phyloP scores from a whole-genome alignment of 2,888 invertebrate genomes.

The Drosophila phalerata region DNA sequence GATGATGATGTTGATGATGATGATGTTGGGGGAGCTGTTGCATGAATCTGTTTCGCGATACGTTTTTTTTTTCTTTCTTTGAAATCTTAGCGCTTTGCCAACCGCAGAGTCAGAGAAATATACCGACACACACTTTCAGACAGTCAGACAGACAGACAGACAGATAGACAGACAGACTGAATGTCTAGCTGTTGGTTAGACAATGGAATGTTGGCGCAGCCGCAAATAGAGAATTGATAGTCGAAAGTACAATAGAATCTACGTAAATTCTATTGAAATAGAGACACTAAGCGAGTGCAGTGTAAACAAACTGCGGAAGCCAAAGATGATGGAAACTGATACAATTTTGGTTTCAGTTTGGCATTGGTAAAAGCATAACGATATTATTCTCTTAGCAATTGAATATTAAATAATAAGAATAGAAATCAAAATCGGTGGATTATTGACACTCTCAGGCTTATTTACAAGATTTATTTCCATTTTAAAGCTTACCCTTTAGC shows the following conservation, averaged over 20 bases:
- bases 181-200: constrained; percentile 10
- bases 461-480: too few relatives aligned
- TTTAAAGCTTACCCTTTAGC: too few relatives aligned
- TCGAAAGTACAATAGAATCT: constrained; percentile 11
- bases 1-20: constrained; percentile 2
- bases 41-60: constrained; percentile 3
- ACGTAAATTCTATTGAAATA: constrained; percentile 5
- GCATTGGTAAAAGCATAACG: constrained; percentile 36
- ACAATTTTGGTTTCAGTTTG: constrained; percentile 43
- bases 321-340: constrained; percentile 48
- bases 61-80: constrained; percentile 43
- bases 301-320: constrained; percentile 63
- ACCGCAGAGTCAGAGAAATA: constrained; percentile 56
- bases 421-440: background rate
- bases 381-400: constrained; percentile 20
- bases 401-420: background rate
- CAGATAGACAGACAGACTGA: constrained; percentile 1
- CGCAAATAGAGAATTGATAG: constrained; percentile 29
- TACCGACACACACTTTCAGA: background rate
- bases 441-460: background rate
- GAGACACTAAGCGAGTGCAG: constrained; percentile 24
- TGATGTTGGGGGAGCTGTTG: constrained; percentile 4
- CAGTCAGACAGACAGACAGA: constrained; percentile 2
- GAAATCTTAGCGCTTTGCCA: constrained; percentile 52
- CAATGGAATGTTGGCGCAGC: constrained; percentile 68